Base-by-base conservation (phyloP, 2,113 vertebrate genomes). In the Formicarius rufipectus region DNA sequence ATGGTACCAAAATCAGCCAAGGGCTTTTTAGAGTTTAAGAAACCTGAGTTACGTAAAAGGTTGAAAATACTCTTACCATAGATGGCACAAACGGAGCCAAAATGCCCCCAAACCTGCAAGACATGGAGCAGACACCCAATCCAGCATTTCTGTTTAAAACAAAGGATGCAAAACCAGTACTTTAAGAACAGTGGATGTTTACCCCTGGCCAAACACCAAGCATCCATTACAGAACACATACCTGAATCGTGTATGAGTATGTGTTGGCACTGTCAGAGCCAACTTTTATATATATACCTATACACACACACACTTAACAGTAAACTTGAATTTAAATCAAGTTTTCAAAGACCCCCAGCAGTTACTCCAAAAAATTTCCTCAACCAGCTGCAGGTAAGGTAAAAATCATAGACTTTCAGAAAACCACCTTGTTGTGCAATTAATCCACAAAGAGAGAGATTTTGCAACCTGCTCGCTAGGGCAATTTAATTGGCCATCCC, bases 81-180 rank as follows among this genome's bases (percentile, higher is more conserved):
- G 98, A 98, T 30, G 98, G 98, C 67, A 99, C 97, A 84, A 99
- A 99, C 0, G 98, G 98, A 39, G 98, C 98, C 23, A 99, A 97
- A 95, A 99, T 98, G 42, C 98, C 99, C 45, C 99, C 99, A 8
- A 99, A 95, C 97, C 98, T 98, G 97, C 98, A 98, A 33, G 98
- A 98, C 99, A 99, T 99, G 72, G 98, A 98, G 66, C 98, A 99
- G 35, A 99, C 98, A 42, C 99, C 98, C 82, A 99, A 84, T n/a
- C 98, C 98, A 37, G 98, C 98, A 37, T 99, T 99, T 93, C 99
- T 99, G 94, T 84, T 95, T 89, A n/a, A 85, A 89, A 95, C 21
- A 89, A 81, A 95, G 67, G 11, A 69, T 76, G 31, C 91, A 67
- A 82, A 28, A 39, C 27, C 31, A 59, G 39, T 55, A 62, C 25